A percentile compares a stretch with the other conserved stretches of the same genome.
Conservation (phyloP, 2,797 vertebrate genomes). For the Sebastiscus tertius region DNA sequence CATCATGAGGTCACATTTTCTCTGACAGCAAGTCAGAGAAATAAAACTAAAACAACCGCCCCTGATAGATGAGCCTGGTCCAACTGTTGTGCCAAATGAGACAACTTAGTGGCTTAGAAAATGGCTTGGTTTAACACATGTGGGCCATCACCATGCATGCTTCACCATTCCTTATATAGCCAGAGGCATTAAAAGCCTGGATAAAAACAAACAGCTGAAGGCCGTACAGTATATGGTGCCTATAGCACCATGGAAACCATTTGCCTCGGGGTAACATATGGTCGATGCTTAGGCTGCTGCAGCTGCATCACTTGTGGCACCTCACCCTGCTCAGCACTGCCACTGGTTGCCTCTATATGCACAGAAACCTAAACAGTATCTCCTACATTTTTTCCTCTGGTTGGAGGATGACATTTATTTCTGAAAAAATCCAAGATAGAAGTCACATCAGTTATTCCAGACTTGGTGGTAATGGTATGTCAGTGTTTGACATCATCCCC, state of each 20-base stretch:
- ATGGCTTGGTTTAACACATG: neutral
- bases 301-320: neutral
- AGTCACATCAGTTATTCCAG: neutral
- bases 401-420: slow-evolving; percentile 2
- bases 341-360: neutral
- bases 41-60: slow-evolving; percentile 3
- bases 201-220: slow-evolving; percentile 3
- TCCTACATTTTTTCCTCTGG: neutral
- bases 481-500: slow-evolving; percentile 4
- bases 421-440: neutral
- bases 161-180: neutral
- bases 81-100: neutral
- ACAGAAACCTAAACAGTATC: neutral
- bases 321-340: neutral
- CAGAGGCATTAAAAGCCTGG: neutral
- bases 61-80: neutral
- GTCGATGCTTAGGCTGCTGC: neutral
- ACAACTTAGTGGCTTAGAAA: slow-evolving; percentile 5
- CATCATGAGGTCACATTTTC: slow-evolving; percentile 22
- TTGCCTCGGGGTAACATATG: slow-evolving; percentile 27
- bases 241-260: slow-evolving; percentile 2
- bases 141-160: neutral
- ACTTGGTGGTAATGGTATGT: neutral
- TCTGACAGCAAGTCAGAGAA: slow-evolving; percentile 15
- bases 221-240: neutral